Evolutionary conservation across 2,113 vertebrate species (phyloP), one percentile per base, ranked within the genome.

Genomic region (Ophiodon elongatus): DNA sequence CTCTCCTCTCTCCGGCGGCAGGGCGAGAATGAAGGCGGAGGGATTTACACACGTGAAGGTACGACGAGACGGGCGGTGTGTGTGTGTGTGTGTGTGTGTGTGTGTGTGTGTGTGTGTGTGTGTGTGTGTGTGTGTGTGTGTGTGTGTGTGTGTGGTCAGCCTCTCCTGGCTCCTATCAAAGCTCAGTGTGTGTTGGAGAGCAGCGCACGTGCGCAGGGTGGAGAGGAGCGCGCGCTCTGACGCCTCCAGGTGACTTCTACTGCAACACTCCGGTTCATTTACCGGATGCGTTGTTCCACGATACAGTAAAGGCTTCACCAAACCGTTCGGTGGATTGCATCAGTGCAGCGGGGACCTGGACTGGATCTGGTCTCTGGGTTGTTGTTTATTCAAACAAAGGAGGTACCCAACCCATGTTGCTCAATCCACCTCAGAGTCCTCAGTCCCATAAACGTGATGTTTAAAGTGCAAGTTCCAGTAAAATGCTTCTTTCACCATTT

Each of bases 321-420:
- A n/a, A n/a, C n/a, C n/a, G 39, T 41, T 41, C 8, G 10, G 8
- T 8, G 2, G 5, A 19, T 50, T 21, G 47, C 47, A 50, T 6
- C 47, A 21, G 6, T 50, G 47, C 47, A 11, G 39, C 0, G 39
- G 39, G 11, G 2, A 10, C 10, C 39, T 41, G 39, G 8, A 10
- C 39, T 47, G 52, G 33, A 25, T 57, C 45, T 73, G n/a, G n/a
- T n/a, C n/a, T n/a, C 3, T 11, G 71, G 14, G 23, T 25, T 69
- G 52, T 47, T 79, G 73, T 73, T 72, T 8, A 17, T 71, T 63
- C 41, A 23, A 57, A 71, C 57, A 54, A 52, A 66, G 69, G 66
- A 85, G 47, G 33, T 17, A 4, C 56, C 57, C 82, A 65, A 69
- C 73, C 73, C 67, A 39, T 72, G 73, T 88, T 91, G 78, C 88